These are phyloP conservation scores for Drosophila algonquin DNA, from an alignment of 2,888 invertebrate species.

Conservation along the genomic window DNA sequence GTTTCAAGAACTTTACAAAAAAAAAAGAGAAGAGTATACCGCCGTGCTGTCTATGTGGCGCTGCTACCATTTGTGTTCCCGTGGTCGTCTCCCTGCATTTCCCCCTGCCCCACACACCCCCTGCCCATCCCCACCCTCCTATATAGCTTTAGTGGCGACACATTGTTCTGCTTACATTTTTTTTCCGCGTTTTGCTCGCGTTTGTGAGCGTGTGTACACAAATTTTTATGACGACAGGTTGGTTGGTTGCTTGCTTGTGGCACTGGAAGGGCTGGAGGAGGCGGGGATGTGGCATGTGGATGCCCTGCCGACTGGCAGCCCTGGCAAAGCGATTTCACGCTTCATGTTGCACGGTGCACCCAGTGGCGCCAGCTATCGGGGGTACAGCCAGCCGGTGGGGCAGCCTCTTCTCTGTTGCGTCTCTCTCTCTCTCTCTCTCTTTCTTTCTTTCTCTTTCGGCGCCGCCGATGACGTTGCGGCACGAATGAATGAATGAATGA, in stretches of 20 bases:
- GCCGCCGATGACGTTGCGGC: slow-evolving; percentile 43
- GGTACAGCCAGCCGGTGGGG: not conserved
- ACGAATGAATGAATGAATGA: slow-evolving; percentile 30
- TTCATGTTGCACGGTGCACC: slow-evolving; percentile 51
- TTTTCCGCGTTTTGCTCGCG: slow-evolving; percentile 26
- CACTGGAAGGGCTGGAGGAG: not conserved
- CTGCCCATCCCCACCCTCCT: not conserved
- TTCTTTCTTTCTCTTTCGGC: slow-evolving; percentile 39
- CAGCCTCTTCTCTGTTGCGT: not conserved
- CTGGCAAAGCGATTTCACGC: slow-evolving; percentile 76
- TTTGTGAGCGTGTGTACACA: slow-evolving; percentile 56
- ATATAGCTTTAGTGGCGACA: slow-evolving; percentile 36
- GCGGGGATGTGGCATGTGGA: slow-evolving; percentile 7
- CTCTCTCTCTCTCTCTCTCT: slow-evolving; percentile 9
- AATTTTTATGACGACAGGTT: slow-evolving; percentile 79
- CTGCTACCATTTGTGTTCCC: slow-evolving; percentile 4
- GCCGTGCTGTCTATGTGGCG: not conserved
- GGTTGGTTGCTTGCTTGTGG: slow-evolving; percentile 38
- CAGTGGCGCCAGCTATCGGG: slow-evolving; percentile 66
- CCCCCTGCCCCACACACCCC: not conserved
- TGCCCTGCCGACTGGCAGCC: slow-evolving; percentile 23
- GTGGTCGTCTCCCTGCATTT: slow-evolving; percentile 11
- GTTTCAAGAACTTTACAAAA: too few relatives aligned
- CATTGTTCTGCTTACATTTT: slow-evolving; percentile 53
- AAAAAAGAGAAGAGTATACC: slow-evolving; percentile 23